Percentiles rank a stretch among this genome's conserved stretches.
phyloP scores from a whole-genome alignment of 1,140 invertebrate species.

The Drosophila leontia region DNA sequence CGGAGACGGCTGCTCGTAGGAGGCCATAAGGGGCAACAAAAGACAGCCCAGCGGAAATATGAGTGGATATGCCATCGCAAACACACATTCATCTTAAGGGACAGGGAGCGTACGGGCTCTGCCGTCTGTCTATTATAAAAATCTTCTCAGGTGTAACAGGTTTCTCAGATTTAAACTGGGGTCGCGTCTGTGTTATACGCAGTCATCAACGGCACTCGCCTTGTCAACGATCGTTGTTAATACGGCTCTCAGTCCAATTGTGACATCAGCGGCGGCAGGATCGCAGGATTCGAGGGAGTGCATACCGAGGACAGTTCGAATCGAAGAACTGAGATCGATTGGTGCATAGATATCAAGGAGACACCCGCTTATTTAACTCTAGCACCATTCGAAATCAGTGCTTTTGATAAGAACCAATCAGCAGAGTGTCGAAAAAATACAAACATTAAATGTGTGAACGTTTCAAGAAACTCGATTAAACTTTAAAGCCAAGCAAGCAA shows the following conservation, averaged over 20 bases:
- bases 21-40: constrained; percentile 41
- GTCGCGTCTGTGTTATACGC: constrained; percentile 42
- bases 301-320: constrained; percentile 49
- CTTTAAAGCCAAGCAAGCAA: not conserved
- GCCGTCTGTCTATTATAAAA: constrained; percentile 65
- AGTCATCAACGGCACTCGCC: constrained; percentile 63
- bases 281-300: not conserved
- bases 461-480: not conserved
- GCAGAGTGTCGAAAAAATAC: constrained; percentile 21
- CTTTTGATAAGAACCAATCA: constrained; percentile 79
- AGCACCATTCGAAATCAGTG: constrained; percentile 84
- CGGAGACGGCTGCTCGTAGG: constrained; percentile 10
- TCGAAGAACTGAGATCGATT: constrained; percentile 83
- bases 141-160: constrained; percentile 82
- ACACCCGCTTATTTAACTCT: constrained; percentile 57
- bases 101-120: constrained; percentile 13
- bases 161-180: constrained; percentile 77
- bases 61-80: constrained; percentile 67
- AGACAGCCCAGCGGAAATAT: constrained; percentile 61
- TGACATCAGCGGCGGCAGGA: constrained; percentile 5
- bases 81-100: constrained; percentile 17
- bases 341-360: constrained; percentile 74
- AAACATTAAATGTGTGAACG: not conserved
- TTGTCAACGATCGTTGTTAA: constrained; percentile 51
- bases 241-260: constrained; percentile 14